Percentiles rank a stretch among this genome's conserved stretches.
Conservation (phyloP, 2,113 vertebrate genomes). For the Macrotis lagotis region DNA sequence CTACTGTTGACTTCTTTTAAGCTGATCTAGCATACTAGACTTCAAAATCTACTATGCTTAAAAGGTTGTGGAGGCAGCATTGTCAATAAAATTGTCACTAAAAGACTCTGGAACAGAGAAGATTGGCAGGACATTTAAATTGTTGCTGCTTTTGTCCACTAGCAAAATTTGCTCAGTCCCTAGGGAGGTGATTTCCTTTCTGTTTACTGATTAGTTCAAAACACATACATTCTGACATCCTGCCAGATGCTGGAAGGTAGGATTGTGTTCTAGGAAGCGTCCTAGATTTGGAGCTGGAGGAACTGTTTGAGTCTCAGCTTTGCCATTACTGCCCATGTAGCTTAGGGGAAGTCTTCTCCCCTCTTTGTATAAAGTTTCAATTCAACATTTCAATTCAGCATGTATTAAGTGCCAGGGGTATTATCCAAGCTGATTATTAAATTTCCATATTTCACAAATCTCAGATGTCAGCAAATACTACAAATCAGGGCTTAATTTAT, state of each 20-base stretch:
- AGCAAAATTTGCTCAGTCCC: slow-evolving; percentile 45
- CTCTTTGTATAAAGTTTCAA: neutral
- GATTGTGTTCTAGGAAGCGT: neutral
- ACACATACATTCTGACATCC: slow-evolving; percentile 24
- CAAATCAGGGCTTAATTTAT: neutral
- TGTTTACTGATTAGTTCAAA: slow-evolving; percentile 36
- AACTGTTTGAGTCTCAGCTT: neutral
- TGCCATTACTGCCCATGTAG: neutral
- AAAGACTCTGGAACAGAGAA: neutral
- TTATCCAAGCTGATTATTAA: neutral
- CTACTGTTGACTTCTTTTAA: slow-evolving; percentile 40
- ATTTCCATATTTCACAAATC: neutral
- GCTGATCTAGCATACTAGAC: slow-evolving; percentile 39
- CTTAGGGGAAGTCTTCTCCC: neutral
- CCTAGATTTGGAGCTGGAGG: neutral
- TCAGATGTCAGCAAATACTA: neutral
- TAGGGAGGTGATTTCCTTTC: slow-evolving; percentile 21
- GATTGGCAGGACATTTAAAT: neutral
- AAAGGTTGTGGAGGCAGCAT: slow-evolving; percentile 14
- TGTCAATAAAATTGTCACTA: slow-evolving; percentile 40
- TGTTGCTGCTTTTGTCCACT: slow-evolving; percentile 26
- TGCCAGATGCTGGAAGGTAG: neutral
- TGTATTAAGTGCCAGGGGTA: neutral
- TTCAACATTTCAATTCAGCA: neutral
- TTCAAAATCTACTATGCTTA: slow-evolving; percentile 58